These are phyloP conservation scores for Pantherophis vulpinus DNA, from an alignment of 2,797 vertebrate genomes.

Conservation along the genomic window DNA sequence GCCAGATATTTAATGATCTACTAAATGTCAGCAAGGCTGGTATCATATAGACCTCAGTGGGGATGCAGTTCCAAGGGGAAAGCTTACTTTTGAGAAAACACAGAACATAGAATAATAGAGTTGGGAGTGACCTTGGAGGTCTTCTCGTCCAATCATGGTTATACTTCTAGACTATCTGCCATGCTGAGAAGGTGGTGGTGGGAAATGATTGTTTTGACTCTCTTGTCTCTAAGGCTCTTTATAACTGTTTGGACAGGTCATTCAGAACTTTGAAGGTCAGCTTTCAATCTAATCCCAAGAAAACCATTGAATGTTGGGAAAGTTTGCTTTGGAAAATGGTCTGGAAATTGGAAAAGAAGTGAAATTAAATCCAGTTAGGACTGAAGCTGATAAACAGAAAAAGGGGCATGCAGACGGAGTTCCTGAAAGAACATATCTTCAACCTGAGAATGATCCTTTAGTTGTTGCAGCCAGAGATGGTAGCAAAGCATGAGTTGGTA, in stretches of 20 bases:
- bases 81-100: neutral
- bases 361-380: neutral
- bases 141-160: neutral
- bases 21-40: neutral
- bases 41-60: neutral
- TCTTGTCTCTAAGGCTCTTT: neutral
- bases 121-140: neutral
- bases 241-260: neutral
- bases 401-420: neutral
- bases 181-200: neutral
- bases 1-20: neutral
- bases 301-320: neutral
- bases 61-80: neutral
- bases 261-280: neutral
- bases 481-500: neutral
- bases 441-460: neutral
- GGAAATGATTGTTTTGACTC: neutral
- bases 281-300: neutral
- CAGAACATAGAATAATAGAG: neutral
- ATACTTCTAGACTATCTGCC: neutral
- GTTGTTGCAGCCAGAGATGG: neutral
- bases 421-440: neutral
- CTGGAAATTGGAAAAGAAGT: neutral
- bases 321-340: neutral
- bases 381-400: neutral